A percentile compares a stretch with the other conserved stretches of the same genome.
Conservation (phyloP, 2,888 invertebrate species). For the Melitaea athalia region DNA sequence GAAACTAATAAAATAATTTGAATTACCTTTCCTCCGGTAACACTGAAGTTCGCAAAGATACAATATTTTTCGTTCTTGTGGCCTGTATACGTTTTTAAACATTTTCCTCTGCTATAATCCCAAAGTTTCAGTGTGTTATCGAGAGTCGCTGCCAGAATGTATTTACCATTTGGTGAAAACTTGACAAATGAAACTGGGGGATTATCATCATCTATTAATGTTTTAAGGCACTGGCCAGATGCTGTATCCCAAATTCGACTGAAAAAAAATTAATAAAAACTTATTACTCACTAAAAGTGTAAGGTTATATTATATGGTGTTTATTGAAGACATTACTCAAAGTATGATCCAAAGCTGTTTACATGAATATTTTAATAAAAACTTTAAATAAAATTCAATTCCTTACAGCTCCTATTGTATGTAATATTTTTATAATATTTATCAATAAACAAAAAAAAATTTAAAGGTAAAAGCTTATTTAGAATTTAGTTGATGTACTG, state of each 20-base stretch:
- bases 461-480: no score
- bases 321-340: no score
- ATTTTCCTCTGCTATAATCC: constrained; percentile 99
- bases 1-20: background rate
- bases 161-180: constrained; percentile 99
- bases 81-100: constrained; percentile 98
- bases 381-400: no score
- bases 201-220: constrained; percentile 99
- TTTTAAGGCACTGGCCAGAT: constrained; percentile 99
- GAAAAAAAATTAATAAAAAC: constrained; percentile 51
- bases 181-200: constrained; percentile 99
- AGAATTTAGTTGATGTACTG: no score
- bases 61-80: constrained; percentile 99
- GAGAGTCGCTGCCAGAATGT: constrained; percentile 98
- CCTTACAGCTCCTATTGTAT: no score
- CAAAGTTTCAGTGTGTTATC: constrained; percentile 99
- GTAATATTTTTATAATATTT: no score
- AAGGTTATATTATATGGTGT: no score
- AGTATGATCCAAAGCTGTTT: no score
- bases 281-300: background rate
- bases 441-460: no score
- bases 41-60: constrained; percentile 99
- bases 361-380: no score
- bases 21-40: constrained; percentile 97
- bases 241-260: constrained; percentile 99